phyloP scores from a whole-genome alignment of 2,797 vertebrate species.

The Carapus acus region DNA sequence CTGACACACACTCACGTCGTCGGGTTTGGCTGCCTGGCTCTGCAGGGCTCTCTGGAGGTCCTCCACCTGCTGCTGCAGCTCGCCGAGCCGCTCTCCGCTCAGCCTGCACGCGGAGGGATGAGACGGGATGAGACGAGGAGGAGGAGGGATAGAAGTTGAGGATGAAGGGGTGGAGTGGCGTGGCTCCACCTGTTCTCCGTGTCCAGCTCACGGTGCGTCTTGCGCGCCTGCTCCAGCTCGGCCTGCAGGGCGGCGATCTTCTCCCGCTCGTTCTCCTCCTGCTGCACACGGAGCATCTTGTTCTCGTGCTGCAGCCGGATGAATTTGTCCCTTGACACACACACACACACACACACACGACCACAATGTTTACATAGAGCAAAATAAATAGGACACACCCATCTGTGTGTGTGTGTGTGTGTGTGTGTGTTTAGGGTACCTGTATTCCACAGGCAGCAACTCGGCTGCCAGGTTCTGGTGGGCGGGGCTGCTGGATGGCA shows the following conservation, averaged over 20 bases:
- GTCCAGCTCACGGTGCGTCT: slow-evolving; percentile 80
- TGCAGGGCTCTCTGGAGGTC: slow-evolving; percentile 93
- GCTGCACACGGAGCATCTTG: slow-evolving; percentile 91
- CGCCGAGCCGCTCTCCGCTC: slow-evolving; percentile 76
- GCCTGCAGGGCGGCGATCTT: slow-evolving; percentile 80
- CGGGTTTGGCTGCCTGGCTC: slow-evolving; percentile 84
- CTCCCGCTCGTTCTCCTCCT: slow-evolving; percentile 85
- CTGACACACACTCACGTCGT: slow-evolving; percentile 76
- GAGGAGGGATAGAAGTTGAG: background rate
- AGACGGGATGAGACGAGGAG: slow-evolving; percentile 8
- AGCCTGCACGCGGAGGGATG: slow-evolving; percentile 67
- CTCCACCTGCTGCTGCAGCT: slow-evolving; percentile 90
- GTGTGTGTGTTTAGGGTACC: slow-evolving; percentile 65
- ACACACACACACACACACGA: slow-evolving; percentile 9
- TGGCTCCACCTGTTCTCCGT: slow-evolving; percentile 85
- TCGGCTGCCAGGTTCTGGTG: slow-evolving; percentile 93
- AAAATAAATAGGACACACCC: background rate
- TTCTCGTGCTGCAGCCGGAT: slow-evolving; percentile 94
- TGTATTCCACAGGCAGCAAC: slow-evolving; percentile 89
- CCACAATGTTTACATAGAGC: background rate
- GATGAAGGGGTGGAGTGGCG: background rate
- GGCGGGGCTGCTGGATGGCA: slow-evolving; percentile 73
- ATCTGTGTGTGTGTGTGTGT: background rate
- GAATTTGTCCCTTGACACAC: slow-evolving; percentile 82
- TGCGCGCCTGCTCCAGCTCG: slow-evolving; percentile 83